Evolutionary conservation across 2,797 vertebrate genomes (phyloP), one percentile per base, ranked within the genome.

Genomic region (Coendou prehensilis): DNA sequence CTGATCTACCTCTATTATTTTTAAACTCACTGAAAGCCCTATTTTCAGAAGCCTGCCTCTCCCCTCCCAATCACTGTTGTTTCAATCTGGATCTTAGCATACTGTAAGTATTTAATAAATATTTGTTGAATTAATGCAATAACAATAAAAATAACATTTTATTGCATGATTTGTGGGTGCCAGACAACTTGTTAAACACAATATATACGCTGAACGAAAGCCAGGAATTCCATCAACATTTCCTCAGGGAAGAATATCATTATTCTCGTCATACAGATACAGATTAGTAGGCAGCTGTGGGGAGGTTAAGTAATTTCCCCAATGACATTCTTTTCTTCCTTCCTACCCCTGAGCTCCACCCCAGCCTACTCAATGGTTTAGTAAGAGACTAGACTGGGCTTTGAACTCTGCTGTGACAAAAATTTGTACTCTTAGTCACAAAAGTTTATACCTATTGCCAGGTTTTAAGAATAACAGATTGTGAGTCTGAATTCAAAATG

Each of bases 391-490:
- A 37, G 64, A 7, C 9, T 76, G 13, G 30, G 3, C 26, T 63
- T 91, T 82, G 26, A 63, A 45, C 18, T 88, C 14, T 73, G 3
- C 75, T 69, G 2, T 79, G 45, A 80, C 5, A n/a, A 71, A 6
- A 75, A 67, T 93, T 41, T 93, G 28, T 75, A 23, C 28, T 67
- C 11, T 89, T 14, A 69, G 61, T 1, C 28, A 45, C 15, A 30
- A 45, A 18, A n/a, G 76, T 92, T 78, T 80, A 69, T 83, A 75
- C 73, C n/a, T 95, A 8, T 57, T 87, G 28, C 50, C 26, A 67
- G 15, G 2, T 88, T 37, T 87, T 80, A 54, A 86, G 11, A 41
- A 33, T 52, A 63, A 23, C 33, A 73, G 84, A 78, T 22, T 64
- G 17, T 0, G 9, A 28, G 2, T 81, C 23, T 33, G 81, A 78